Base-by-base conservation (phyloP, 2,888 invertebrate species). In the Epistrophe eligans region DNA sequence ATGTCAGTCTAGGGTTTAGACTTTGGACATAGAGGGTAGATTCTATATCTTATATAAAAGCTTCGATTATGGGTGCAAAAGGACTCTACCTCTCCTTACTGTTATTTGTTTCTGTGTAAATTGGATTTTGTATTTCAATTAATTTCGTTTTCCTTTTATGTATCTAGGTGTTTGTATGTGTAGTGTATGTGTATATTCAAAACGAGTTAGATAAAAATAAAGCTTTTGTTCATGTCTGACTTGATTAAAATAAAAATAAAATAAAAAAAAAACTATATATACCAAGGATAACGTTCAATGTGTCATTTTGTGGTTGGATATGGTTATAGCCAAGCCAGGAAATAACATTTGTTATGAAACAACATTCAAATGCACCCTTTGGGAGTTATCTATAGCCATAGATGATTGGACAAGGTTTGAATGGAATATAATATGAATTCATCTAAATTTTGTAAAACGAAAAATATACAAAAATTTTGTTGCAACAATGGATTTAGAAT, bases 121-220 rank as follows among this genome's bases (percentile, higher is more conserved):
- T 81, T 84, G 77, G 67, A 81, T 84, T 84, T 84, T 62, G 84
- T 77, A 81, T 84, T 84, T 81, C 84, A 84, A 84, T 84, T 84
- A 84, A 84, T 84, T 84, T 73, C 58, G 79, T 55, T 79, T 38
- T 83, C 24, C 15, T 40, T 74, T 17, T 55, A 66, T 4, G 6
- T 48, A n/a, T 13, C 9, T 10, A n/a, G 2, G 17, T 17, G 13
- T 4, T 1, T 66, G 4, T 32, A 13, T 4, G 1, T 4, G n/a
- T 17, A 35, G 28, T 55, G 4, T 55, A 1, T 62, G 4, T 43
- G 11, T 19, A 4, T 28, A 24, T 38, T 15, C 15, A 55, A 52
- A 70, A 52, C 66, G 24, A 55, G 52, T 28, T n/a, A 64, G 50
- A 35, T 50, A 50, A 35, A 50, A 67, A 67, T 2, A 0, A 67